Base-by-base conservation (phyloP, 2,797 vertebrate genomes). In the Poecile montanus region DNA sequence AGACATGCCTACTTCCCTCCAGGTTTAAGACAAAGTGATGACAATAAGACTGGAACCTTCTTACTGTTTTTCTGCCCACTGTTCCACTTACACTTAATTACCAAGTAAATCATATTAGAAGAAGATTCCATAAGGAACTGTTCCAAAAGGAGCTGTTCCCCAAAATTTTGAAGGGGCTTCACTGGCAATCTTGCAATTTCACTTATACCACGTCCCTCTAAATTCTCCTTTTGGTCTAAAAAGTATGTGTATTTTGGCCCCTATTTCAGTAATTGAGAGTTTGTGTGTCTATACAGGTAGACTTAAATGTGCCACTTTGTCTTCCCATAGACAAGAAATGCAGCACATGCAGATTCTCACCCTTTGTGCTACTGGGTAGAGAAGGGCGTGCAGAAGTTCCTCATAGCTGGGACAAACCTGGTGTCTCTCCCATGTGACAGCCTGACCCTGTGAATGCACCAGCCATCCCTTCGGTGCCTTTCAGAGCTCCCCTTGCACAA, bases 401-500 rank as follows among this genome's bases (percentile, higher is more conserved):
- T 19, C 14, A 2, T 42, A 75, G 51, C 73, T 62, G 16, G 17
- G 58, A 81, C 40, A 19, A 53, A 54, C 17, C 12, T 23, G 53
- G 16, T 3, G 2, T 34, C 57, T 21, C 23, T 61, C 30, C 23
- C 32, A 47, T 1, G 4, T 5, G 22, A 42, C 70, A 90, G 36
- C 25, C 27, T 27, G n/a, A 47, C 36, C 36, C 40, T n/a, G 30
- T 2, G 11, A 78, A 23, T 10, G 53, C 1, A 10, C 6, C 27
- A 32, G 34, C 18, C 27, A 34, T 36, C 22, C 36, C n/a, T 45
- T 12, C 0, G 0, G 26, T 16, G 22, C n/a, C 58, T 26, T 18
- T 21, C n/a, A 68, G 18, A 56, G 32, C 32, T 78, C 48, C 4
- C 5, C 40, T 32, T 13, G 38, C 29, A 20, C 50, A 40, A 30